Conservation (phyloP, 2,113 vertebrate species). For the Salvelinus alpinus region DNA sequence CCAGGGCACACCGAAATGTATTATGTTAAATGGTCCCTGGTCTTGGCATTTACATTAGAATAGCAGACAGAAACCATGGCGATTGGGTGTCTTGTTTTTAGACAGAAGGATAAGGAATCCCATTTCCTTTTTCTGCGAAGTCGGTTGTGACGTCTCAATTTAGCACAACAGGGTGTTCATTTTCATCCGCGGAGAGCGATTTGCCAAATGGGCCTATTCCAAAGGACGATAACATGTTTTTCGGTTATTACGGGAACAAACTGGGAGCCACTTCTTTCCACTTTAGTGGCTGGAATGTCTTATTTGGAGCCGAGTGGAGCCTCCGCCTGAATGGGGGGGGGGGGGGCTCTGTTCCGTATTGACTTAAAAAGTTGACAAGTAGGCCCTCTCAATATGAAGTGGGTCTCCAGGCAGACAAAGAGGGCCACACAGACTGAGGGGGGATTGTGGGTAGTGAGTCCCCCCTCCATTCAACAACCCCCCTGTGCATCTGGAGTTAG, state of each 20-base stretch:
- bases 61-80: conserved; percentile 51
- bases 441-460: conserved; percentile 33
- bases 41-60: conserved; percentile 51
- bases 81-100: conserved; percentile 26
- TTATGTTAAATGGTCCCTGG: conserved; percentile 20
- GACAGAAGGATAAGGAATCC: too few species aligned
- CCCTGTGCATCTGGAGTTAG: conserved; percentile 62
- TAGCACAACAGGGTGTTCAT: conserved; percentile 35
- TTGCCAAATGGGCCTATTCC: conserved; percentile 44
- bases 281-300: conserved; percentile 65
- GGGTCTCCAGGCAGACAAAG: conserved; percentile 63
- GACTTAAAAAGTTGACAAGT: conserved; percentile 70
- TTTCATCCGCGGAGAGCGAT: conserved; percentile 33
- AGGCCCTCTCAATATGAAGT: conserved; percentile 72
- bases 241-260: conserved; percentile 51
- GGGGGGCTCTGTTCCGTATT: conserved; percentile 64
- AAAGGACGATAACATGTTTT: conserved; percentile 47
- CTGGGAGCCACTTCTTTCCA: conserved; percentile 5
- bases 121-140: too few species aligned
- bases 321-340: conserved; percentile 53
- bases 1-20: neutral
- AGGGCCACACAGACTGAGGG: conserved; percentile 63
- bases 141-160: conserved; percentile 51
- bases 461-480: conserved; percentile 54
- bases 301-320: conserved; percentile 54